A percentile compares a stretch with the other conserved stretches of the same genome.
These are phyloP conservation scores for Mactromeris polynyma DNA, from an alignment of 2,888 invertebrate genomes.

Conservation along the genomic window DNA sequence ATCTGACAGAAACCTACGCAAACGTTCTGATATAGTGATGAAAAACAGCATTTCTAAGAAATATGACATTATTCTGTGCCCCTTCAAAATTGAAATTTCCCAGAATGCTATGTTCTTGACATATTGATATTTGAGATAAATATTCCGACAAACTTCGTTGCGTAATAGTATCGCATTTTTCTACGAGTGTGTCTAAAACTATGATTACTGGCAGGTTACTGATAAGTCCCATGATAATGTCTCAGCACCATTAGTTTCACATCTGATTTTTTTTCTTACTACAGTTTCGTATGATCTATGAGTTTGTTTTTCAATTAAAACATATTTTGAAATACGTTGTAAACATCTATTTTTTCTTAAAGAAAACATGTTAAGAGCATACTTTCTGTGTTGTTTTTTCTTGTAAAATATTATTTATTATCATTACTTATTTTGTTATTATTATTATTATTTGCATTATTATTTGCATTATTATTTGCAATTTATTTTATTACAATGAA, in stretches of 20 bases:
- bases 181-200: conserved; percentile 15
- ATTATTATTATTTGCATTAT: too few relatives aligned
- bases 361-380: not conserved
- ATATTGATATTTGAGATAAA: conserved; percentile 54
- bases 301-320: not conserved
- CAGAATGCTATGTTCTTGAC: conserved; percentile 53
- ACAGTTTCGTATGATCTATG: not conserved
- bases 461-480: too few relatives aligned
- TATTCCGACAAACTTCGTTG: conserved; percentile 44
- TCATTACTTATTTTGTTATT: too few relatives aligned
- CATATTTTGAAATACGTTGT: not conserved
- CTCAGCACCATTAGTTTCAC: conserved; percentile 31
- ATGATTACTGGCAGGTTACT: conserved; percentile 46
- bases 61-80: conserved; percentile 54
- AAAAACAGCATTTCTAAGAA: conserved; percentile 35
- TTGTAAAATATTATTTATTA: too few relatives aligned
- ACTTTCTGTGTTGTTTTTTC: not conserved
- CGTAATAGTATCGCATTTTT: conserved; percentile 49
- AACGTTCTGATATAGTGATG: conserved; percentile 21
- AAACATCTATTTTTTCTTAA: not conserved
- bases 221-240: conserved; percentile 32
- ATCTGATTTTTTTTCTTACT: conserved; percentile 10
- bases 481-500: too few relatives aligned
- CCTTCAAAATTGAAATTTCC: conserved; percentile 52
- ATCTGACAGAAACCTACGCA: conserved; percentile 29